Evolutionary conservation across 30 jellyfish, hydroid and myxozoan species (phyloP), one percentile per base, ranked within the genome.

Genomic region (Pelagia noctiluca): DNA sequence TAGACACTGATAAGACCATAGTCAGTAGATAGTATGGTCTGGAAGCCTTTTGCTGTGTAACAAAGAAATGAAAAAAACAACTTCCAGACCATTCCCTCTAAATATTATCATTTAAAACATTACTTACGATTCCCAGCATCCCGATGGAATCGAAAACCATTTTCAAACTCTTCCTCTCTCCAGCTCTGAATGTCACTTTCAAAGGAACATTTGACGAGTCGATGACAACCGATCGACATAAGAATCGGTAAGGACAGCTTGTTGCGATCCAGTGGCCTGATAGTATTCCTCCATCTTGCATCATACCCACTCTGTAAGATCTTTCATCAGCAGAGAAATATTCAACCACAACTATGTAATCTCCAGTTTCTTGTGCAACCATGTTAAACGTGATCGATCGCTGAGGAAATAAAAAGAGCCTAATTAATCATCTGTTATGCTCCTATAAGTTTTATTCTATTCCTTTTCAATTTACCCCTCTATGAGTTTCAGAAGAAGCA

Each of bases 111-210:
- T 10, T 13, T 11, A 35, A 0, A 8, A 63, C 0, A 19, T 0
- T 26, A 89, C 97, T 75, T 52, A 92, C 98, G 35, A 92, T 57
- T 0, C 96, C 97, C 16, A 92, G 88, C 47, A 68, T 50, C 30
- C 97, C 98, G 21, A 67, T 42, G 10, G 81, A 46, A 50, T 69
- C 76, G 2, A 95, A 94, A 66, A 71, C 65, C 36, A 92, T 49
- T 1, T 67, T 71, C 30, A 87, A 25, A 0, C 71, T 75, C 3
- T 26, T 26, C 12, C 25, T 75, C 42, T 74, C 66, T 16, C 42
- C 46, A 13, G 65, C 32, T 12, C 57, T 25, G 23, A 75, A 73
- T 3, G 21, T 30, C 28, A 92, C n/a, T 0, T 88, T 34, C 19
- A 74, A 26, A 21, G 97, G 98, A 3, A 35, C 5, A 26, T 84